phyloP scores from a whole-genome alignment of 2,113 vertebrate species.

The Pseudonaja textilis region DNA sequence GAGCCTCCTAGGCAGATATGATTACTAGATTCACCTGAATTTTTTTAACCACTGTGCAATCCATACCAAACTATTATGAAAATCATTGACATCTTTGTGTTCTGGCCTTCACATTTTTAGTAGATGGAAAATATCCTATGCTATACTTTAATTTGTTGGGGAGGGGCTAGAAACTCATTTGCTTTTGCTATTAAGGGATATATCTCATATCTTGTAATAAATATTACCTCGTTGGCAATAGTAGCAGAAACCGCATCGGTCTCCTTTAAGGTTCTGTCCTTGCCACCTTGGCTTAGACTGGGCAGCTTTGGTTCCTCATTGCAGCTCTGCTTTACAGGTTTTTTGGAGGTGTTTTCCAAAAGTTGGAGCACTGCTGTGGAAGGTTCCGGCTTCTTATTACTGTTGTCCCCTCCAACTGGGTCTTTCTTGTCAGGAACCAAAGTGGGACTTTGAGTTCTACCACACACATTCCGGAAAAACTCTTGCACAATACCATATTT shows the following conservation, averaged over 20 bases:
- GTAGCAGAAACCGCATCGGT: slow-evolving; percentile 58
- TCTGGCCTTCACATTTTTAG: neutral
- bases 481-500: slow-evolving; percentile 89
- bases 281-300: slow-evolving; percentile 61
- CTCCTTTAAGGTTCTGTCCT: slow-evolving; percentile 66
- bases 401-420: slow-evolving; percentile 70
- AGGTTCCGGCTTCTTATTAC: slow-evolving; percentile 72
- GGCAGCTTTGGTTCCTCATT: slow-evolving; percentile 76
- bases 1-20: neutral
- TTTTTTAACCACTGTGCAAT: neutral
- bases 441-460: slow-evolving; percentile 72
- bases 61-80: neutral
- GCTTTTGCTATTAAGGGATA: neutral
- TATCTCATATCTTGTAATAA: neutral
- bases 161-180: neutral
- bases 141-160: neutral
- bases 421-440: slow-evolving; percentile 66
- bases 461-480: slow-evolving; percentile 88
- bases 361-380: slow-evolving; percentile 65
- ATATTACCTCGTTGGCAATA: slow-evolving; percentile 77
- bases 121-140: neutral
- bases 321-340: slow-evolving; percentile 79
- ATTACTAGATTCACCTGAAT: neutral
- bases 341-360: slow-evolving; percentile 80
- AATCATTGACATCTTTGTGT: neutral